phyloP scores from a whole-genome alignment of 2,797 vertebrate species.

The Emys orbicularis region DNA sequence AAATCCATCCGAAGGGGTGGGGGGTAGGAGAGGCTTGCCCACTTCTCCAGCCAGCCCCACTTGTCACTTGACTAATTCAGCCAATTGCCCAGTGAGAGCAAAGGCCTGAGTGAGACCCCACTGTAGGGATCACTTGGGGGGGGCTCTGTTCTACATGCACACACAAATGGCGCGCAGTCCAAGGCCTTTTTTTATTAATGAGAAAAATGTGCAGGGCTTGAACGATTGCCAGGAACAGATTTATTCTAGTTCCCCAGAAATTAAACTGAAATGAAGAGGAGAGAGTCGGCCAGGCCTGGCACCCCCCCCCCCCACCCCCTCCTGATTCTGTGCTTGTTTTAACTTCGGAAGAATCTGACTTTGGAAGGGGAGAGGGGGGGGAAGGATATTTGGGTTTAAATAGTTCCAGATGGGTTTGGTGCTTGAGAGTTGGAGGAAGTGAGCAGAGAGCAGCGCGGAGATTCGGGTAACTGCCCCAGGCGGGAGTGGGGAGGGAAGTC shows the following conservation, averaged over 20 bases:
- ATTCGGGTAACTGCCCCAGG: constrained; percentile 78
- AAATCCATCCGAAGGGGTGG: neutral
- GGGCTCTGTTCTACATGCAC: constrained; percentile 45
- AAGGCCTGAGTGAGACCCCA: neutral
- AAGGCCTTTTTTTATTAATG: constrained; percentile 83
- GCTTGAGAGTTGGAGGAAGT: constrained; percentile 80
- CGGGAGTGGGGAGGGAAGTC: constrained; percentile 76
- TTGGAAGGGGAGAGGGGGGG: constrained; percentile 37
- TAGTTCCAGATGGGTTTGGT: constrained; percentile 86
- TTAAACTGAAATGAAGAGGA: constrained; percentile 83
- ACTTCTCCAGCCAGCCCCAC: neutral
- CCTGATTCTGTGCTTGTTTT: constrained; percentile 83
- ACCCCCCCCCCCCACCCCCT: constrained; percentile 36
- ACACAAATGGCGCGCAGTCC: constrained; percentile 74
- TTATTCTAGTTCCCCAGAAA: constrained; percentile 83
- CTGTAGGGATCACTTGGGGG: neutral
- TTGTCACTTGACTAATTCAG: neutral
- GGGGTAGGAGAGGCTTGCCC: accelerated
- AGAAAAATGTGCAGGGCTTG: constrained; percentile 86
- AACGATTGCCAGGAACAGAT: constrained; percentile 83
- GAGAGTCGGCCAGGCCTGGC: constrained; percentile 67
- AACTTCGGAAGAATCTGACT: constrained; percentile 85
- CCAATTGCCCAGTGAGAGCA: neutral
- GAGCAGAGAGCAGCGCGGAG: constrained; percentile 60
- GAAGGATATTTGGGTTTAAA: constrained; percentile 84